Base-by-base conservation (phyloP, 2,888 invertebrate species). In the Chrysopilus asiliformis region DNA sequence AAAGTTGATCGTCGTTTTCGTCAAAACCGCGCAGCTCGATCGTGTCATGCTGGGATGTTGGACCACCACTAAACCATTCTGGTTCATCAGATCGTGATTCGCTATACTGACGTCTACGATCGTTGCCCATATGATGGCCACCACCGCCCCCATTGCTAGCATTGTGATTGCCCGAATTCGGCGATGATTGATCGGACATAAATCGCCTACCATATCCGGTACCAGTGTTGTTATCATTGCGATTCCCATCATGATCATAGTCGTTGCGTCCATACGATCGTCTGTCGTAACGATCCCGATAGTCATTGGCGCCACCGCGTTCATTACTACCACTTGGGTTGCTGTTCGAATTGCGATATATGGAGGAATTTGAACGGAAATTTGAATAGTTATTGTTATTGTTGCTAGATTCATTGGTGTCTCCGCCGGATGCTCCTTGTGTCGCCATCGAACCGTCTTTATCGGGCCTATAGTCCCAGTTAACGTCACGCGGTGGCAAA, bases 11-110 rank as follows among this genome's bases (percentile, higher is more conserved):
- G 2, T 43, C 42, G 15, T 53, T 54, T 13, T 82, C 86, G 50
- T 93, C 90, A 64, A 94, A 94, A 13, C 94, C 94, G 32, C 83
- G 78, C 49, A 94, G 67, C 61, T 94, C 94, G 50, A 94, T 94
- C 24, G 86, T 89, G 52, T 94, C 94, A 53, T 79, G 60, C 57
- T 90, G 85, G 42, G 90, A 90, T 42, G 83, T 81, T 30, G 93
- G 93, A 29, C 91, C 93, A 41, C 79, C 79, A 51, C 81, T 82
- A 55, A 79, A 82, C 86, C 93, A 91, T 64, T 91, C 90, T 3
- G 91, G 91, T 58, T 89, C 86, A 47, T 83, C 85, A 48, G 74
- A 74, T 41, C 76, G 70, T 49, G 72, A 68, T 47, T 68, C 69
- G 51, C 68, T 68, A 49, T 68, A 74, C 53, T 72, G 56, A 38